phyloP scores from a whole-genome alignment of 1,140 invertebrate genomes.

The Drosophila obscura region DNA sequence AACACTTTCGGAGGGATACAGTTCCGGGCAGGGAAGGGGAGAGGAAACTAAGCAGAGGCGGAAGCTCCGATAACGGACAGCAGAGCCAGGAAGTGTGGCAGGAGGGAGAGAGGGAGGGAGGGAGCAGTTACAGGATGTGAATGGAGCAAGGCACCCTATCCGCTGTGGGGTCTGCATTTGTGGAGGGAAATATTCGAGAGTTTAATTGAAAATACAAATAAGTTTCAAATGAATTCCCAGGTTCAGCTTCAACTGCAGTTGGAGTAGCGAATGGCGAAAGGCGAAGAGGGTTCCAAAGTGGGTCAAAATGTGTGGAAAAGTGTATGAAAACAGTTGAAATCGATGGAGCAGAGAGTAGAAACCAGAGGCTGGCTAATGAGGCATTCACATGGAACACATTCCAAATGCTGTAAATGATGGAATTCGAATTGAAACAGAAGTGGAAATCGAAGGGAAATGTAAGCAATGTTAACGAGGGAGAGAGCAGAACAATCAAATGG shows the following conservation, averaged over 20 bases:
- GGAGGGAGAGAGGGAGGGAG: neutral
- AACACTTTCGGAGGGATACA: constrained; percentile 29
- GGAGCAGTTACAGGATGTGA: constrained; percentile 8
- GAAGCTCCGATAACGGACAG: constrained; percentile 37
- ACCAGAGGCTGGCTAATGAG: constrained; percentile 31
- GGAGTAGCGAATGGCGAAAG: neutral
- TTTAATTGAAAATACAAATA: constrained; percentile 31
- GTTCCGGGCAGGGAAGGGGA: neutral
- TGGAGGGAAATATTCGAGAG: constrained; percentile 6
- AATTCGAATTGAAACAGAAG: neutral
- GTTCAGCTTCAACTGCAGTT: neutral
- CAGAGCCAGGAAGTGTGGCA: constrained; percentile 12
- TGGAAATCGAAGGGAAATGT: constrained; percentile 16
- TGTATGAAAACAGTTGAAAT: constrained; percentile 4
- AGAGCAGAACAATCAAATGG: constrained; percentile 21
- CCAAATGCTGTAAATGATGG: constrained; percentile 21
- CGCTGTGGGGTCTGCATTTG: neutral
- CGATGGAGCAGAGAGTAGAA: constrained; percentile 2
- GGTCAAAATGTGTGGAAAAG: neutral
- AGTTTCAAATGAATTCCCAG: constrained; percentile 1
- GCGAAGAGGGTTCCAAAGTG: neutral
- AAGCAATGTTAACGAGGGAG: constrained; percentile 26
- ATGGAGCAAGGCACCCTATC: neutral
- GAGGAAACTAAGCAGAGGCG: constrained; percentile 33
- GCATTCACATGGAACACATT: constrained; percentile 32